Conservation (phyloP, 2,888 invertebrate genomes). For the Abrostola tripartita region DNA sequence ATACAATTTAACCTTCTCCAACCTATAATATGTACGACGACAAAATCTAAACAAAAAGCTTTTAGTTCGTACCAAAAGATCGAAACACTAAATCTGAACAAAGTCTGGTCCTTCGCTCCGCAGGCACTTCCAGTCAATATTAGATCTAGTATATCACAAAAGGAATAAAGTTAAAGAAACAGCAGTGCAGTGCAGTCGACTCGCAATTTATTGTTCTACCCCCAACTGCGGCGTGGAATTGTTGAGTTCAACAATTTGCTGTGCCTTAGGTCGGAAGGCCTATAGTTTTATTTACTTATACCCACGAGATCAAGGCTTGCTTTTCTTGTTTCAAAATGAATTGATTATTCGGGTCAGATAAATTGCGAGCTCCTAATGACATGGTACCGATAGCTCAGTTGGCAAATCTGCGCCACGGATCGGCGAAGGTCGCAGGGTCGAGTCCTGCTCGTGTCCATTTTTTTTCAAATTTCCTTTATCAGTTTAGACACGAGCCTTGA, state of each 20-base stretch:
- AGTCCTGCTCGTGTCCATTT: too few relatives aligned
- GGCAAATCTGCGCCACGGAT: too few relatives aligned
- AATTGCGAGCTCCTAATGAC: too few relatives aligned
- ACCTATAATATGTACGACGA: not conserved
- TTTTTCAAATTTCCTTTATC: too few relatives aligned
- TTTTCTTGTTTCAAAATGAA: too few relatives aligned
- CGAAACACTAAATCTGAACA: conserved; percentile 13
- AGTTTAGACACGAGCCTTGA: too few relatives aligned
- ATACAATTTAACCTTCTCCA: not conserved
- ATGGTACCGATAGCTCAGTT: too few relatives aligned
- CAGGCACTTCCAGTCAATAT: conserved; percentile 47
- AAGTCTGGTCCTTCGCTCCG: conserved; percentile 13
- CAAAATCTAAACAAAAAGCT: not conserved
- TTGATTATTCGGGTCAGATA: too few relatives aligned
- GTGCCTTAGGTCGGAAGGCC: conserved; percentile 32
- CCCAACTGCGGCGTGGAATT: conserved; percentile 50
- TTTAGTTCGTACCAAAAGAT: not conserved
- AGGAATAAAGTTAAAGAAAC: conserved; percentile 56
- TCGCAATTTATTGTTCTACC: conserved; percentile 62
- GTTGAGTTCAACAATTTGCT: conserved; percentile 51
- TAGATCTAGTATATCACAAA: conserved; percentile 50
- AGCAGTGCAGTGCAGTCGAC: conserved; percentile 55
- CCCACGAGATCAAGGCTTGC: conserved; percentile 10
- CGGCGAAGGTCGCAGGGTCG: too few relatives aligned
- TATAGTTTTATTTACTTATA: conserved; percentile 30